Evolutionary conservation across 1,140 invertebrate species (phyloP).

Genomic region (Rhyacophila brunnea): DNA sequence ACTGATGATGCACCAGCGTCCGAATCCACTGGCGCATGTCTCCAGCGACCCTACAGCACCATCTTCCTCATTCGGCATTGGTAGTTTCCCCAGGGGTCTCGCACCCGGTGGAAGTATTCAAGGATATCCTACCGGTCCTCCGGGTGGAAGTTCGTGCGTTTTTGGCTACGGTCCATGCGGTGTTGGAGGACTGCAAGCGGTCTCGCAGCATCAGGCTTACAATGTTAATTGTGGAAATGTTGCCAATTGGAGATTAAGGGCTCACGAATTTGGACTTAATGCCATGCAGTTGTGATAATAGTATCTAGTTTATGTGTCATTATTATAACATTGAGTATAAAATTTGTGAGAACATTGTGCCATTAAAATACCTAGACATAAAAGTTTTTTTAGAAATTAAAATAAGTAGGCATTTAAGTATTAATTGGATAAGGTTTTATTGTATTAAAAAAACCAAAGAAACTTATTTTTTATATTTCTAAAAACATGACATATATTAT

Average conservation of each 20-base stretch:
- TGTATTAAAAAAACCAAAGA: too few species aligned
- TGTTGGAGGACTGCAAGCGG: constrained; percentile 38
- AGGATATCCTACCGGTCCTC: not conserved
- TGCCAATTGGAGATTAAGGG: constrained; percentile 43
- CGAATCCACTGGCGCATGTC: constrained; percentile 42
- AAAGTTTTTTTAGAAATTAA: too few species aligned
- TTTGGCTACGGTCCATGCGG: constrained; percentile 42
- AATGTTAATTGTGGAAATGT: constrained; percentile 44
- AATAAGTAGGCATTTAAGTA: too few species aligned
- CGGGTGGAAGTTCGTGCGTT: constrained; percentile 40
- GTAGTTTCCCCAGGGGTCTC: constrained; percentile 18
- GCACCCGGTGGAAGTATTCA: constrained; percentile 7
- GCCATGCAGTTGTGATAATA: constrained; percentile 48
- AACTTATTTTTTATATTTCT: too few species aligned
- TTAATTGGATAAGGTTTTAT: too few species aligned
- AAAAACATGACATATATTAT: too few species aligned
- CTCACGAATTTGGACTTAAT: constrained; percentile 52
- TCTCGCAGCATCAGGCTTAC: constrained; percentile 43
- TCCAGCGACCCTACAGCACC: constrained; percentile 36
- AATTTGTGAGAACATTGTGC: too few species aligned
- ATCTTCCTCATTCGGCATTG: constrained; percentile 39
- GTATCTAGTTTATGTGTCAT: too few species aligned
- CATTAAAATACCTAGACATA: too few species aligned
- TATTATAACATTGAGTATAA: too few species aligned
- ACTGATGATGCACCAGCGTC: constrained; percentile 50